phyloP scores from a whole-genome alignment of 2,888 invertebrate genomes.

The Terebella lapidaria region DNA sequence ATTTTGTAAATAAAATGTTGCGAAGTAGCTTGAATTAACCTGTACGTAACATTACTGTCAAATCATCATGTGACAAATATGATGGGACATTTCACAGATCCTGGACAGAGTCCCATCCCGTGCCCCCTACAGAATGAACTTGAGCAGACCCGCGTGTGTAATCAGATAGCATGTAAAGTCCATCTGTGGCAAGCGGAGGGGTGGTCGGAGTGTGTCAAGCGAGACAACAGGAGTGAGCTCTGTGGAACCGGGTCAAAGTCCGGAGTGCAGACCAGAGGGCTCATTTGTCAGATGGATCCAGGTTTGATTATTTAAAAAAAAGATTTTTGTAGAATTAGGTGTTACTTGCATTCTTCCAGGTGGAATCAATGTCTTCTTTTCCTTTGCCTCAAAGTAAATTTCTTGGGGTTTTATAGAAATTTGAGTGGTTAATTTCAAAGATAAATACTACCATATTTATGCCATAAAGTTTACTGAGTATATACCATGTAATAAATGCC shows the following conservation, averaged over 20 bases:
- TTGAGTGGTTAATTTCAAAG: background rate
- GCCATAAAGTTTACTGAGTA: background rate
- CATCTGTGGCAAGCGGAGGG: constrained; percentile 16
- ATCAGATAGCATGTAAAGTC: constrained; percentile 15
- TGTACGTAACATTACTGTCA: too few species aligned
- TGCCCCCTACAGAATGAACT: constrained; percentile 7
- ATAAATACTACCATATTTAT: background rate
- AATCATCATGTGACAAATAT: too few species aligned
- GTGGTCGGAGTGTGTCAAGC: constrained; percentile 14
- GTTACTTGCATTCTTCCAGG: background rate
- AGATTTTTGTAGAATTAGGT: background rate
- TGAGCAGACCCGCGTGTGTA: constrained; percentile 12
- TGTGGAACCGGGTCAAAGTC: constrained; percentile 7
- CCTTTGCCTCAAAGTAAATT: background rate
- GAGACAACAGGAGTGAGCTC: constrained; percentile 8
- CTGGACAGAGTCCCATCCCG: background rate
- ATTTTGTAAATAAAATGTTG: too few species aligned
- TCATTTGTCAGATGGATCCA: background rate
- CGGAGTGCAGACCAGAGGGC: background rate
- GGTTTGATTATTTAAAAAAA: background rate
- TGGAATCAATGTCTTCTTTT: background rate
- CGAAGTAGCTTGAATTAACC: too few species aligned
- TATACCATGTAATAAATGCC: background rate
- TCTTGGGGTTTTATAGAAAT: background rate
- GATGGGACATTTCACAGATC: too few species aligned